These are phyloP conservation scores for Acleris laterana DNA, from an alignment of 2,888 invertebrate species.

Conservation along the genomic window DNA sequence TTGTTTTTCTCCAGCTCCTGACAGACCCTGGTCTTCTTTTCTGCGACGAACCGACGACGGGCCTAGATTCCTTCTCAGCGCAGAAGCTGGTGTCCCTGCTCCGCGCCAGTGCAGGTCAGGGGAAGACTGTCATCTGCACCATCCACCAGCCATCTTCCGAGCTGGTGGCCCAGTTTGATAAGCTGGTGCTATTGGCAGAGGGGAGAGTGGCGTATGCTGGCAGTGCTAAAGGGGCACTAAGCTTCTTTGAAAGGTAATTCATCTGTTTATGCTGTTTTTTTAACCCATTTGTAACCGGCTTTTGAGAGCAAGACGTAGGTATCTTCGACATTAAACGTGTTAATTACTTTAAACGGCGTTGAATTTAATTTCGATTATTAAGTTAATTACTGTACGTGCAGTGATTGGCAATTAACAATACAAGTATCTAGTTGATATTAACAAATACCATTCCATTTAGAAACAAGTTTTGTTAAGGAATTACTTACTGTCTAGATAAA, in stretches of 20 bases:
- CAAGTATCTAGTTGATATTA: too few relatives aligned
- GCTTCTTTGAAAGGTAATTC: conserved; percentile 86
- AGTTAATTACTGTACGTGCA: too few relatives aligned
- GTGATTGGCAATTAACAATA: too few relatives aligned
- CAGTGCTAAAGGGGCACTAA: conserved; percentile 76
- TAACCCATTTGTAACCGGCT: too few relatives aligned
- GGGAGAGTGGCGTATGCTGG: conserved; percentile 95
- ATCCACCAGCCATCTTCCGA: conserved; percentile 98
- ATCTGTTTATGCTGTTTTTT: background rate
- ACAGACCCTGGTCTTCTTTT: conserved; percentile 96
- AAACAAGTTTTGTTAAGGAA: too few relatives aligned
- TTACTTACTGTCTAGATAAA: too few relatives aligned
- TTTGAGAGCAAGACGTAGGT: too few relatives aligned
- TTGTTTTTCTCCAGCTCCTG: conserved; percentile 83
- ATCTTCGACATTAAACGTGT: too few relatives aligned
- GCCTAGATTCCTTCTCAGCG: conserved; percentile 96
- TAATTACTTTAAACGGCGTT: too few relatives aligned
- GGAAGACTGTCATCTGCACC: conserved; percentile 95
- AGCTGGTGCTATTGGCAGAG: conserved; percentile 91
- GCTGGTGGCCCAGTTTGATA: conserved; percentile 92
- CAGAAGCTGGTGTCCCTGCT: conserved; percentile 91
- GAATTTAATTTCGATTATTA: too few relatives aligned
- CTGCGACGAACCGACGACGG: conserved; percentile 98
- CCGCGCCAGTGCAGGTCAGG: conserved; percentile 88
- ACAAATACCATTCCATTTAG: too few relatives aligned